Conservation (phyloP, 2,113 vertebrate genomes). For the Poecilia latipinna region DNA sequence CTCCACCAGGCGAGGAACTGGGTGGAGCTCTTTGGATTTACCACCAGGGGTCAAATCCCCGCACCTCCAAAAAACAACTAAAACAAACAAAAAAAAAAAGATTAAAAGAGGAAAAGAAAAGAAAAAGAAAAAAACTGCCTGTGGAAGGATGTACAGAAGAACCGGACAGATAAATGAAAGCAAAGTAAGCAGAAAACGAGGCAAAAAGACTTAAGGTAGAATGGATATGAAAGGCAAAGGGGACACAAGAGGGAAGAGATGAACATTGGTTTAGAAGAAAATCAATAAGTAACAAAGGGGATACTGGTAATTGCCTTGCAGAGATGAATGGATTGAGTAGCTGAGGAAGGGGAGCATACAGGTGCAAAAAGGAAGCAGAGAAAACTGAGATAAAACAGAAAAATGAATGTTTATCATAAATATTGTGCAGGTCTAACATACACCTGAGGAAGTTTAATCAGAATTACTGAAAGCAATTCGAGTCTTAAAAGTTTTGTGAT, state of each 20-base stretch:
- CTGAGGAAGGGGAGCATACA: constrained; percentile 22
- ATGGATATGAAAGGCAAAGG: constrained; percentile 34
- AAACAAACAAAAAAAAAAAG: constrained; percentile 9
- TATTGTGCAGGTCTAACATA: constrained; percentile 8
- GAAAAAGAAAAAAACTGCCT: constrained; percentile 12
- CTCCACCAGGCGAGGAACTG: constrained; percentile 30
- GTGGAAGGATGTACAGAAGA: constrained; percentile 27
- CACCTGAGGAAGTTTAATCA: too few species aligned
- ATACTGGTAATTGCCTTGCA: constrained; percentile 61
- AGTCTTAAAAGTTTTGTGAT: too few species aligned
- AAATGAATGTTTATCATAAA: constrained; percentile 20
- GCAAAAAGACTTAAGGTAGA: constrained; percentile 12
- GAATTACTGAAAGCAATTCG: too few species aligned
- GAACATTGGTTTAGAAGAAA: constrained; percentile 40
- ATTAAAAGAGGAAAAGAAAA: constrained; percentile 17
- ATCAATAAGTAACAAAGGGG: constrained; percentile 56
- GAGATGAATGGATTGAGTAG: constrained; percentile 50
- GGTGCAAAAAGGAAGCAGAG: constrained; percentile 31
- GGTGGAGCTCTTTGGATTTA: constrained; percentile 38
- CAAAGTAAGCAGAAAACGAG: constrained; percentile 21
- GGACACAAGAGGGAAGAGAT: constrained; percentile 37
- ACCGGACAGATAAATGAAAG: constrained; percentile 33
- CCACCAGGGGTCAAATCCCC: not conserved
- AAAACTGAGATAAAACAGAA: not conserved
- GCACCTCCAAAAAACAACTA: constrained; percentile 13